Percentiles rank a stretch among this genome's conserved stretches.
Evolutionary conservation across 2,113 vertebrate species (phyloP).

Genomic region (Lagopus leucura): DNA sequence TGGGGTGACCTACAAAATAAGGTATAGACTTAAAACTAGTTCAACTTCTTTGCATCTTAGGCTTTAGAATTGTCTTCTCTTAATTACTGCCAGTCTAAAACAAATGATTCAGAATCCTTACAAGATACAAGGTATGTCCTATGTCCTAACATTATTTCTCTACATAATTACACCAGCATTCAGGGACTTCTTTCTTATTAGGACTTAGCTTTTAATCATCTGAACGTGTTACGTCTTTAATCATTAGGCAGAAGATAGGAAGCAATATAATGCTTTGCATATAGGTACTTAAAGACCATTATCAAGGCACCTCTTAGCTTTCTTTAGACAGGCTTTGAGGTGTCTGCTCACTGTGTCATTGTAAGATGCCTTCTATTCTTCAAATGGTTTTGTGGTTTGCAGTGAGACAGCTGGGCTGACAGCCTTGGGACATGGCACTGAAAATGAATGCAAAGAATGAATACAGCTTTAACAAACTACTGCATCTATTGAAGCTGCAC

Average conservation of each 20-base stretch:
- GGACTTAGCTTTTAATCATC: neutral
- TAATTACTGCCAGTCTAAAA: neutral
- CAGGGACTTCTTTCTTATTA: neutral
- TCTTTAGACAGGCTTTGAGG: neutral
- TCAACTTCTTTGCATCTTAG: neutral
- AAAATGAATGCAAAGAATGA: neutral
- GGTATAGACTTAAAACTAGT: neutral
- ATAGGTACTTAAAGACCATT: neutral
- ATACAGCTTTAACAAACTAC: neutral
- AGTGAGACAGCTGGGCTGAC: neutral
- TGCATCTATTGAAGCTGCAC: neutral
- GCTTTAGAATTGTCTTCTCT: neutral
- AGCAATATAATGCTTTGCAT: neutral
- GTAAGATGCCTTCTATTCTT: neutral
- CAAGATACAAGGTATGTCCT: neutral
- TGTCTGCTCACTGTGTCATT: neutral
- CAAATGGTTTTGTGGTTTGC: neutral
- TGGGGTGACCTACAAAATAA: neutral
- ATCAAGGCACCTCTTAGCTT: neutral
- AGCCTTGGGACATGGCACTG: accelerated
- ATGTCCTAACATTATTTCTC: neutral
- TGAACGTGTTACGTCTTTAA: neutral
- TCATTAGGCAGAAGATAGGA: neutral
- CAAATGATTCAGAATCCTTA: neutral
- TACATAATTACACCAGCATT: neutral